Evolutionary conservation across 2,888 invertebrate species (phyloP), one percentile per base, ranked within the genome.

Genomic region (Mesorhabditis sp.): DNA sequence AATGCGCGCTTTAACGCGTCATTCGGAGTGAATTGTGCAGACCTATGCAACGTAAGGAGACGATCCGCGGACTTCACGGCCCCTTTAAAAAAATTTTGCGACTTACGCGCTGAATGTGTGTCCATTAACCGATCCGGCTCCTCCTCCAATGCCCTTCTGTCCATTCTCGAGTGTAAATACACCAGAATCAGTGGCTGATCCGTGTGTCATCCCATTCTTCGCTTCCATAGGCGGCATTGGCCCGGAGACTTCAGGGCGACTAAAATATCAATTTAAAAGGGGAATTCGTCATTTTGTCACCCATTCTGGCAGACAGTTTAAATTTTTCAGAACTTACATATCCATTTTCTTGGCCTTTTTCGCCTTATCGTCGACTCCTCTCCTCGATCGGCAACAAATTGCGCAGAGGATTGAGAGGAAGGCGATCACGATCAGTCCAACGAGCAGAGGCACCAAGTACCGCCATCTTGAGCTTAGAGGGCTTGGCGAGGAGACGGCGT

Each of bases 151-250:
- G 28, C 28, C 28, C 15, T 62, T 7, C 15, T 62, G 63, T 2
- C 13, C 63, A 62, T 7, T 74, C 45, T 76, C 76, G n/a, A 76
- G 68, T 6, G 82, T 82, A 70, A 82, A 82, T 7, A 82, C 81
- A 7, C 82, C 81, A 61, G 78, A 78, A 64, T 82, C 82, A 15
- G 81, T 75, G 50, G 79, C 76, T 13, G 80, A 80, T 41, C 82
- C 81, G 65, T 82, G 79, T 7, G 76, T 72, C 15, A 74, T 70
- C 5, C 77, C 71, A 58, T 80, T 79, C 67, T 81, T 81, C 13
- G 76, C 71, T 41, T 73, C 75, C 43, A 68, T 50, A n/a, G 70
- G 66, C 13, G 77, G 76, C 65, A 79, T 70, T 5, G 75, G 72
- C 0, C 72, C 70, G 2, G 74, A 66, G 7, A 72, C 45, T 4